These are phyloP conservation scores for Bungarus multicinctus DNA, from an alignment of 2,113 vertebrate species.

Conservation along the genomic window DNA sequence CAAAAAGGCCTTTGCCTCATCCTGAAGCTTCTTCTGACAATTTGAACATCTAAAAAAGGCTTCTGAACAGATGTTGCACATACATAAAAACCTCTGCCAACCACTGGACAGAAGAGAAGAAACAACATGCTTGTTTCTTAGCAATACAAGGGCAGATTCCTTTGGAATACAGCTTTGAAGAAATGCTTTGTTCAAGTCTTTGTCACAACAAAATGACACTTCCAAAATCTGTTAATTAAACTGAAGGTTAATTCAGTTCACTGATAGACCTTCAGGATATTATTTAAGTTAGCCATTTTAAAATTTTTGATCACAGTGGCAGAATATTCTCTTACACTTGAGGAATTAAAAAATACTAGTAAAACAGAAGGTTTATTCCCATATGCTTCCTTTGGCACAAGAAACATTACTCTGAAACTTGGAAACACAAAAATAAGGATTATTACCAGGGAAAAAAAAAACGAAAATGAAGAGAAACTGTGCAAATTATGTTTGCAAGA, in stretches of 20 bases:
- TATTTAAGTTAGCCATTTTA: background rate
- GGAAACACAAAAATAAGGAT: background rate
- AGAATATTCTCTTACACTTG: background rate
- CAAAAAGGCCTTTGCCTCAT: background rate
- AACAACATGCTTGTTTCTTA: background rate
- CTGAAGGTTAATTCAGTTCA: background rate
- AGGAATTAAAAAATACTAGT: background rate
- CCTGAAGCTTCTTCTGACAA: background rate
- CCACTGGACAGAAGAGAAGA: background rate
- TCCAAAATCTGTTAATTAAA: background rate
- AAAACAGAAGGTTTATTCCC: background rate
- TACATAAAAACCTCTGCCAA: background rate
- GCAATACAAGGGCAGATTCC: background rate
- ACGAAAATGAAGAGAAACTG: background rate
- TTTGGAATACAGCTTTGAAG: background rate
- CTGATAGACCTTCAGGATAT: background rate
- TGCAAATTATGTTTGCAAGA: constrained; percentile 1
- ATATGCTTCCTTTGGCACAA: background rate
- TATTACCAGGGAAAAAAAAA: background rate
- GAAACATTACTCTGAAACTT: constrained; percentile 2
- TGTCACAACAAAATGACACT: background rate
- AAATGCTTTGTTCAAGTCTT: background rate
- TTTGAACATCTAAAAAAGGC: background rate
- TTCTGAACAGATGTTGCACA: background rate
- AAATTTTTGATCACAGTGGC: background rate